phyloP scores from a whole-genome alignment of 1,140 invertebrate genomes.

The Aphis craccivora region DNA sequence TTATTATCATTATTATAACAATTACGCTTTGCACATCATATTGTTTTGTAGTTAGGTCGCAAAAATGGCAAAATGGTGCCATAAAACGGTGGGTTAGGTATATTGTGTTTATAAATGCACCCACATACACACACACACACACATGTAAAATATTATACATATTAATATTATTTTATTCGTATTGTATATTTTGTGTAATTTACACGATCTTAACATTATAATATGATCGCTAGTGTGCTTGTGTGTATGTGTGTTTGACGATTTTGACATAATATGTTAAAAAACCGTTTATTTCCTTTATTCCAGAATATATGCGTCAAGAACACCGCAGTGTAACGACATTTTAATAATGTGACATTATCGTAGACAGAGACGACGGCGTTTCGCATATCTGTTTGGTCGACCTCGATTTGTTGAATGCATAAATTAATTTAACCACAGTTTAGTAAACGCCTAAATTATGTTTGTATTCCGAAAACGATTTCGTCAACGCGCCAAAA shows the following conservation, averaged over 20 bases:
- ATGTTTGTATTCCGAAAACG: background rate
- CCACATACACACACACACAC: too few species aligned
- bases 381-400: background rate
- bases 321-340: background rate
- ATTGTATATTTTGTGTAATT: constrained; percentile 17
- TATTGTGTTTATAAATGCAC: background rate
- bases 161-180: background rate
- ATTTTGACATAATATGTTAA: background rate
- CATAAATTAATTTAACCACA: background rate
- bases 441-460: background rate
- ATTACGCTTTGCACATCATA: background rate
- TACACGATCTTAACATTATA: background rate
- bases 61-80: background rate
- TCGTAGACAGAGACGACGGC: background rate
- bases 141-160: background rate
- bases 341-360: background rate
- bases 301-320: background rate
- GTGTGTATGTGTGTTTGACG: background rate
- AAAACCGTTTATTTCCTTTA: constrained; percentile 20
- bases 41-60: background rate
- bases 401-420: background rate
- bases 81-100: too few species aligned
- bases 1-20: constrained; percentile 13
- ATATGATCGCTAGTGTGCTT: background rate
- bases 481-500: background rate